Conservation (phyloP, 1,140 invertebrate genomes). For the Solenopsis invicta region DNA sequence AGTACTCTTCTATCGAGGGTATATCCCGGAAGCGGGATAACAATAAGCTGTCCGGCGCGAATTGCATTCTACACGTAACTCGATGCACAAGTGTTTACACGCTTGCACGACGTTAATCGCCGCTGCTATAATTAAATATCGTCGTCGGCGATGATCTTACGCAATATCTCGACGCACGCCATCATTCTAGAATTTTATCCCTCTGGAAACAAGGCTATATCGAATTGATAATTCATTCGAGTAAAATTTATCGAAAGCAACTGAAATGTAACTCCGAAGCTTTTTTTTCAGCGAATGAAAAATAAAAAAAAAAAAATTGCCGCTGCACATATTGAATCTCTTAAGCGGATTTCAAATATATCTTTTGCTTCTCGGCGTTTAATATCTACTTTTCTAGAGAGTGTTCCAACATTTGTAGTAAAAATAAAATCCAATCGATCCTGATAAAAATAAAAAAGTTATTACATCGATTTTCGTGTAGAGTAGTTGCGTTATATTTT, state of each 20-base stretch:
- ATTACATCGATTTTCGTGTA: not conserved
- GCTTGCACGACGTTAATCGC: not conserved
- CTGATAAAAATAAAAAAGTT: not conserved
- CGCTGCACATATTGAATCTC: not conserved
- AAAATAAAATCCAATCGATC: constrained; percentile 7
- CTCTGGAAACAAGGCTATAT: not conserved
- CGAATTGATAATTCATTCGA: not conserved
- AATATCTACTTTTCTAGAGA: not conserved
- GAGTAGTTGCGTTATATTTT: not conserved
- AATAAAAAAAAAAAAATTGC: not conserved
- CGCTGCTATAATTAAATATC: not conserved
- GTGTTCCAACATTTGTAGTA: not conserved
- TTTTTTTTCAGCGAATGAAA: not conserved
- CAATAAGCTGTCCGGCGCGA: not conserved
- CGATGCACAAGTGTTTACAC: not conserved
- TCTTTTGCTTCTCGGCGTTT: not conserved
- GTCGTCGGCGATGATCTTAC: not conserved
- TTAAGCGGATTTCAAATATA: constrained; percentile 19
- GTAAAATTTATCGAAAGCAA: not conserved
- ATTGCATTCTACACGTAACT: not conserved
- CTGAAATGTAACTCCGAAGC: not conserved
- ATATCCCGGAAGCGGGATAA: not conserved
- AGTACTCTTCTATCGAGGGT: not conserved
- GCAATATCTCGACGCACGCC: not conserved
- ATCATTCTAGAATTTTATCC: not conserved